Conservation (phyloP, 1,140 invertebrate genomes). For the Ceratina australensis region DNA sequence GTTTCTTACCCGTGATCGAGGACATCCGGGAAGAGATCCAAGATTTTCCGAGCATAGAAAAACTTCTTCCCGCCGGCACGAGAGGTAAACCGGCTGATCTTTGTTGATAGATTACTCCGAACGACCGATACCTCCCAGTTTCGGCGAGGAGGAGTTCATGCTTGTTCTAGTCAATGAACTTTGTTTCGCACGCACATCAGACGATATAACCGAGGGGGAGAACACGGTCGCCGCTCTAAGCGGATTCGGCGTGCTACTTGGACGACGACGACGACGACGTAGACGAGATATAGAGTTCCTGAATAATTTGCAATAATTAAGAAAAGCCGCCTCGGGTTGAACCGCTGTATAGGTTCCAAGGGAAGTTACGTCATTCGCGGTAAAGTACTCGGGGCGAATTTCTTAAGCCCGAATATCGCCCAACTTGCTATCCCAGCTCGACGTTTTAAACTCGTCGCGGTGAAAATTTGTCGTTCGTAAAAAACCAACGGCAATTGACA, state of each 20-base stretch:
- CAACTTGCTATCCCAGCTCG: background rate
- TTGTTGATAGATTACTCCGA: no score
- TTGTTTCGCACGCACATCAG: background rate
- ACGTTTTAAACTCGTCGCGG: no score
- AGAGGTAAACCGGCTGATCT: no score
- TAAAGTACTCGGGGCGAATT: constrained; percentile 1
- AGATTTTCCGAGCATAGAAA: no score
- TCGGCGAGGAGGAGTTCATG: no score
- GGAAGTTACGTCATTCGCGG: constrained; percentile 17
- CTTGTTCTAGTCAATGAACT: no score
- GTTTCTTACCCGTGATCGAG: background rate
- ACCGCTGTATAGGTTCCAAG: constrained; percentile 21
- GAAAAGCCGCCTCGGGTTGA: background rate
- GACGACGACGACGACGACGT: no score
- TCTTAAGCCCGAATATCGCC: background rate
- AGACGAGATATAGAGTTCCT: constrained; percentile 6
- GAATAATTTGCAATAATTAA: constrained; percentile 46
- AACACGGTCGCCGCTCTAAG: constrained; percentile 19
- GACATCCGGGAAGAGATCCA: no score
- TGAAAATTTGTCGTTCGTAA: no score
- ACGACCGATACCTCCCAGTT: no score
- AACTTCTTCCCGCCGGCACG: no score
- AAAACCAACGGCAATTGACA: no score
- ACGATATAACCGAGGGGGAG: background rate
- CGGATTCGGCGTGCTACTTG: constrained; percentile 15